Evolutionary conservation across 2,797 vertebrate genomes (phyloP).

Genomic region (Anolis apletophallus): DNA sequence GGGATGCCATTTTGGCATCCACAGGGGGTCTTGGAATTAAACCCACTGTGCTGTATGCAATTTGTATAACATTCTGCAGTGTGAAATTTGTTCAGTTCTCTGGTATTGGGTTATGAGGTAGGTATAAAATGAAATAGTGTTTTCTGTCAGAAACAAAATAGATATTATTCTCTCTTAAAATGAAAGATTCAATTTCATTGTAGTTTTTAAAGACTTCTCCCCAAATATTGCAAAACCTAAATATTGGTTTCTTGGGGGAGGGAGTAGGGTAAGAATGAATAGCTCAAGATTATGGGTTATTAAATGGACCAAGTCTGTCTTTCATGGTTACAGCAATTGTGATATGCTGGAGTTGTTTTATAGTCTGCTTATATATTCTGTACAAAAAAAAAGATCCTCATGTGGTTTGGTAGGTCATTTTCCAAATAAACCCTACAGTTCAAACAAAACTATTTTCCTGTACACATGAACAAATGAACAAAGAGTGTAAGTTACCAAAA

Average conservation of each 20-base stretch:
- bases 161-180: background rate
- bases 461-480: conserved; percentile 47
- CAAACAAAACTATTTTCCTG: background rate
- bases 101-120: background rate
- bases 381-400: background rate
- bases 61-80: background rate
- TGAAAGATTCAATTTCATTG: background rate
- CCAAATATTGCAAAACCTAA: background rate
- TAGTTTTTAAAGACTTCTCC: background rate
- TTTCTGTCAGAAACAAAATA: background rate
- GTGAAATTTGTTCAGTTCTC: background rate
- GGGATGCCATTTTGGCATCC: too few species aligned
- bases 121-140: background rate
- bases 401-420: background rate
- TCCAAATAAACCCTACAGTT: conserved; percentile 10
- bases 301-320: background rate
- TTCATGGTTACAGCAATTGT: background rate
- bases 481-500: conserved; percentile 44
- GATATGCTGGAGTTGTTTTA: background rate
- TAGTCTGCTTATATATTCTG: background rate
- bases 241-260: too few species aligned
- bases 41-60: background rate
- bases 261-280: background rate
- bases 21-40: too few species aligned
- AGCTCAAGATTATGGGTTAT: background rate